These are phyloP conservation scores for Phyllostomus discolor DNA, from an alignment of 2,113 vertebrate genomes.

Conservation along the genomic window DNA sequence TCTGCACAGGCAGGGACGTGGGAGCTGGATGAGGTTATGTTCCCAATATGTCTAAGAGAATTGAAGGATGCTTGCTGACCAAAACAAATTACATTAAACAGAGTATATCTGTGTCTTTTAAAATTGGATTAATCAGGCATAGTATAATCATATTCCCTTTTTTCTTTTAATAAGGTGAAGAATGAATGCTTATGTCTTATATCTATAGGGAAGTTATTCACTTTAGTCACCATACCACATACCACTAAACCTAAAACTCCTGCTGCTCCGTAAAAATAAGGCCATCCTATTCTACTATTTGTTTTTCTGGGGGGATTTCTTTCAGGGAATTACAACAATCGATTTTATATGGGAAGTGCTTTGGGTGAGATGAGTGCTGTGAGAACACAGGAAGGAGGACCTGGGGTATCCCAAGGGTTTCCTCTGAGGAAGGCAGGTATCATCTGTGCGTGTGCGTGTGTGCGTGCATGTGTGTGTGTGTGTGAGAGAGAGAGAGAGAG, in stretches of 20 bases:
- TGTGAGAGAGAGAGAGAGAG: no score
- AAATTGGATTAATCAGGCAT: not conserved
- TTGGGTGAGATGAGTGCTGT: not conserved
- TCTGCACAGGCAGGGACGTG: not conserved
- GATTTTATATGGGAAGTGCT: conserved; percentile 42
- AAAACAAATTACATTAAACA: not conserved
- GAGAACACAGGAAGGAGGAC: not conserved
- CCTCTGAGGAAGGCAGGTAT: not conserved
- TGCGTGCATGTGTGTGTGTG: no score
- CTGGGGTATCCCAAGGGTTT: not conserved
- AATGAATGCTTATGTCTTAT: not conserved
- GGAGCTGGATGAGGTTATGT: not conserved
- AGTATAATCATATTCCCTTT: not conserved
- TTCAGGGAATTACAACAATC: not conserved
- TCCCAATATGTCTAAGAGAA: not conserved
- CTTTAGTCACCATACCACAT: not conserved
- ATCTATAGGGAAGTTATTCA: not conserved
- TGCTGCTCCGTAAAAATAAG: not conserved
- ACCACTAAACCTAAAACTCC: not conserved
- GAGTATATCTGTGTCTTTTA: not conserved
- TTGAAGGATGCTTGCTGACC: not conserved
- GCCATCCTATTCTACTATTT: not conserved
- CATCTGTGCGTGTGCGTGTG: accelerated
- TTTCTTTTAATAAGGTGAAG: not conserved
- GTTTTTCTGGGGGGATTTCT: conserved; percentile 18